phyloP scores from a whole-genome alignment of 2,888 invertebrate species.

The Caenorhabditis sp. region DNA sequence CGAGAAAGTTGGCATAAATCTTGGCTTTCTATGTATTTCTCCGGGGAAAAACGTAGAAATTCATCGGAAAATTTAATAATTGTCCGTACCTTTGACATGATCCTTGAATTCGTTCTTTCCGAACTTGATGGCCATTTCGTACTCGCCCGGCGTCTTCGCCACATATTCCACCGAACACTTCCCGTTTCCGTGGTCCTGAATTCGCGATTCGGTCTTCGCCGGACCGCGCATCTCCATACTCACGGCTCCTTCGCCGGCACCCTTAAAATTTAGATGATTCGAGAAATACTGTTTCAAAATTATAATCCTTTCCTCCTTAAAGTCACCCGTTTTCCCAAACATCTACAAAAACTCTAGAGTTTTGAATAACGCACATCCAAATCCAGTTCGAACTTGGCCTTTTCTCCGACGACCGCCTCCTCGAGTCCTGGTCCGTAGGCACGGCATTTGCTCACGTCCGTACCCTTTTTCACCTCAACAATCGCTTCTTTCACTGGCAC shows the following conservation, averaged over 20 bases:
- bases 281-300: not conserved
- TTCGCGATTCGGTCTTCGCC: conserved; percentile 85
- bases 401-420: conserved; percentile 56
- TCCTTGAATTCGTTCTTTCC: conserved; percentile 62
- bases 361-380: conserved; percentile 56
- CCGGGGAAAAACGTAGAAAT: no score
- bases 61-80: no score
- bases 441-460: conserved; percentile 54
- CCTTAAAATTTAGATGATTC: conserved; percentile 80
- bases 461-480: conserved; percentile 54
- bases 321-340: no score
- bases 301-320: not conserved
- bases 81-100: conserved; percentile 63
- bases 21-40: not conserved
- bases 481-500: conserved; percentile 38
- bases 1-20: not conserved
- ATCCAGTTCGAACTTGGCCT: conserved; percentile 59
- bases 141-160: conserved; percentile 92
- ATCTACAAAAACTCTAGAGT: no score
- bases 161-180: conserved; percentile 94
- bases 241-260: conserved; percentile 95
- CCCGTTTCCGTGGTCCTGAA: conserved; percentile 90
- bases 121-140: conserved; percentile 80
- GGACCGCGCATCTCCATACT: conserved; percentile 97
- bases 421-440: conserved; percentile 55